Percentiles rank a stretch among this genome's conserved stretches.
phyloP scores from a whole-genome alignment of 2,797 vertebrate species.

The Coccyzus lansbergi region DNA sequence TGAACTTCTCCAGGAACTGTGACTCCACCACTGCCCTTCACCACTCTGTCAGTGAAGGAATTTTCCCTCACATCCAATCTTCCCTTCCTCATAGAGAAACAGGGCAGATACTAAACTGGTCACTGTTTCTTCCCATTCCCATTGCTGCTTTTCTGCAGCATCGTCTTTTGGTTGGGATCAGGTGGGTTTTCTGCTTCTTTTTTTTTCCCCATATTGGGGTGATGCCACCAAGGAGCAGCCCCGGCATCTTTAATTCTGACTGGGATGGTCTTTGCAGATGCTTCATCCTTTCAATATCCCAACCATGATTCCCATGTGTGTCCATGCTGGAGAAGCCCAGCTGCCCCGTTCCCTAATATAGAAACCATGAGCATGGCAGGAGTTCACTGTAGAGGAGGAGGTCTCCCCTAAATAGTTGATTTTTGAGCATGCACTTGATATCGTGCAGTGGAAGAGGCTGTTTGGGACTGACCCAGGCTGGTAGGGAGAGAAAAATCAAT shows the following conservation, averaged over 20 bases:
- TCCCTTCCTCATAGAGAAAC: accelerated
- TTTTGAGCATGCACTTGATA: background rate
- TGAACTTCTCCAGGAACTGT: no score
- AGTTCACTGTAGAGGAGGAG: background rate
- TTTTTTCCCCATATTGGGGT: background rate
- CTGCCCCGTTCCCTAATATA: background rate
- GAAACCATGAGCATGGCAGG: background rate
- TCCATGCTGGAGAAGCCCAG: accelerated
- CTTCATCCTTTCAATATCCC: accelerated
- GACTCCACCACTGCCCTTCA: no score
- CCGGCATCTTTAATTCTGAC: background rate
- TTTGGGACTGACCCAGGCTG: background rate
- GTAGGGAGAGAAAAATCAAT: background rate
- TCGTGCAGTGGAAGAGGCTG: background rate
- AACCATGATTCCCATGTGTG: accelerated
- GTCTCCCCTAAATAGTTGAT: background rate
- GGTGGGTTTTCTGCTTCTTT: background rate
- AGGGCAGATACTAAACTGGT: background rate
- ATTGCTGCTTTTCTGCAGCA: accelerated
- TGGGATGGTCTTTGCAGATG: accelerated
- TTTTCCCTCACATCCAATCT: no score
- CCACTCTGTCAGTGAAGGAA: no score
- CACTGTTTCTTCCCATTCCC: background rate
- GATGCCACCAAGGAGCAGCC: background rate
- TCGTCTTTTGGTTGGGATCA: background rate